These are phyloP conservation scores for Paelopatides confundens DNA, from an alignment of 53 echinoderm and acorn worm genomes.

Conservation along the genomic window DNA sequence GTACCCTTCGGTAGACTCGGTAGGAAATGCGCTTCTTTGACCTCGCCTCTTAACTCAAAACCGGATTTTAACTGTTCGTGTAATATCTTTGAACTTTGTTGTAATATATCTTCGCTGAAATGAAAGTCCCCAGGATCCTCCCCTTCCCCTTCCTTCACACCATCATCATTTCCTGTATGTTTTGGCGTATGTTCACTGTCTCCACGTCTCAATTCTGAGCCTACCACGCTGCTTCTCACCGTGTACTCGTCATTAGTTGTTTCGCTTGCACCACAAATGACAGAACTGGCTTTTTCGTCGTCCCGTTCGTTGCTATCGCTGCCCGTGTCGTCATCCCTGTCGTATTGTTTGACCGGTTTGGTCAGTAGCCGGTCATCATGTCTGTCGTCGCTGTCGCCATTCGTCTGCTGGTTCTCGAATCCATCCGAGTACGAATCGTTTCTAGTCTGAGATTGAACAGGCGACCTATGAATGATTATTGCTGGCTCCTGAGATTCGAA, in stretches of 20 bases:
- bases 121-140: slow-evolving; percentile 36
- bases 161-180: background rate
- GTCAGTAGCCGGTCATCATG: background rate
- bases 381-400: background rate
- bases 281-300: background rate
- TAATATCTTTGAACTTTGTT: background rate
- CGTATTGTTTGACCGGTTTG: background rate
- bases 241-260: background rate
- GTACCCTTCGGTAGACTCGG: slow-evolving; percentile 19
- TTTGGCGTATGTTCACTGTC: background rate
- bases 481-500: slow-evolving; percentile 2
- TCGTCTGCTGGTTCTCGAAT: background rate
- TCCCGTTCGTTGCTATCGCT: background rate
- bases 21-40: background rate
- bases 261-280: background rate
- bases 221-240: background rate
- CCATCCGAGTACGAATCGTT: background rate
- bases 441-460: background rate
- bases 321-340: background rate
- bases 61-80: background rate
- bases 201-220: background rate
- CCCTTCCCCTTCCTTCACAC: background rate
- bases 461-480: slow-evolving; percentile 8
- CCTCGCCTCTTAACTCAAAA: background rate
- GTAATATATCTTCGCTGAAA: background rate